phyloP scores from a whole-genome alignment of 2,888 invertebrate genomes.

The Erebia palarica region DNA sequence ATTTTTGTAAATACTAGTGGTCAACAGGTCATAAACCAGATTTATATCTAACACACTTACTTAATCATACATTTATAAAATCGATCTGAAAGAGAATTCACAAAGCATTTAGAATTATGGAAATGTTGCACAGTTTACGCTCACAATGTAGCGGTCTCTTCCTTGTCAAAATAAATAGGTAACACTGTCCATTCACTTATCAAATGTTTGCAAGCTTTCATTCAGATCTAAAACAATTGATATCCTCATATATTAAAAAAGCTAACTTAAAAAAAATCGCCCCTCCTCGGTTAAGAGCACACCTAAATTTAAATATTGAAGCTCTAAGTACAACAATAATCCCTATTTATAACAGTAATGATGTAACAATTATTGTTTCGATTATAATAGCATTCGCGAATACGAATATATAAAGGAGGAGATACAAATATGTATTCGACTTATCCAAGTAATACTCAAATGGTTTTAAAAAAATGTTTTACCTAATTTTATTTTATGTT shows the following conservation, averaged over 20 bases:
- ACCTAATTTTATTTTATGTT: not conserved
- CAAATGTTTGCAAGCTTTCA: conserved; percentile 63
- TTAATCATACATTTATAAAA: conserved; percentile 59
- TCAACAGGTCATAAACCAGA: conserved; percentile 67
- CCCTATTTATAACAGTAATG: conserved; percentile 28
- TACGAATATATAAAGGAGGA: not conserved
- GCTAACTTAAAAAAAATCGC: conserved; percentile 47
- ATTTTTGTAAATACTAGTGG: conserved; percentile 41
- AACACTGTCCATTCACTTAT: conserved; percentile 28
- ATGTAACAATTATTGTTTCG: conserved; percentile 6
- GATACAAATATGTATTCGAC: not conserved
- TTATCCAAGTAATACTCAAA: conserved; percentile 7
- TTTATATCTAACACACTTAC: conserved; percentile 56
- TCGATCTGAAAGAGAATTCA: conserved; percentile 75
- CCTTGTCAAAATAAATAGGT: conserved; percentile 31
- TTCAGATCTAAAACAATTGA: conserved; percentile 67
- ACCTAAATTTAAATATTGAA: conserved; percentile 47
- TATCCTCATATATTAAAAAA: conserved; percentile 47
- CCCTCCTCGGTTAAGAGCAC: conserved; percentile 42
- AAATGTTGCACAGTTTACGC: conserved; percentile 32
- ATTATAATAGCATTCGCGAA: conserved; percentile 13
- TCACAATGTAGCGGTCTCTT: conserved; percentile 18
- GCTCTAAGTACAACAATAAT: conserved; percentile 54
- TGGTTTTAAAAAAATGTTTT: not conserved
- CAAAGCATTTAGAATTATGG: conserved; percentile 56